Evolutionary conservation across 2,797 vertebrate genomes (phyloP).

Genomic region (Poliocrania exsul): DNA sequence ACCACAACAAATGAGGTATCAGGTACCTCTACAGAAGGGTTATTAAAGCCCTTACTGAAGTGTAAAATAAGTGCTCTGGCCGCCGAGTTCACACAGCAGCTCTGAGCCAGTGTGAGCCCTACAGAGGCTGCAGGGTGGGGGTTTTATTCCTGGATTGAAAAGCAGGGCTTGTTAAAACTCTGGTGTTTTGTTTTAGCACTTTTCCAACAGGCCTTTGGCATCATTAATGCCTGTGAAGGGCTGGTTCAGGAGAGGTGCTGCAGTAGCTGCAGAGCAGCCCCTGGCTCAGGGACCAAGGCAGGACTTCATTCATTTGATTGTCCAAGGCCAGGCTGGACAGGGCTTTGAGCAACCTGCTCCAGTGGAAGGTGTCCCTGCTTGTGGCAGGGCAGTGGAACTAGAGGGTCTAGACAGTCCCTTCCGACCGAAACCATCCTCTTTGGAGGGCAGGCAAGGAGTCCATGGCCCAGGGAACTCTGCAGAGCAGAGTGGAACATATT

Average conservation of each 20-base stretch:
- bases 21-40: background rate
- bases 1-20: background rate
- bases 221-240: background rate
- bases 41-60: background rate
- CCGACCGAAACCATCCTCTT: background rate
- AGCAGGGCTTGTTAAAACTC: background rate
- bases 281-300: background rate
- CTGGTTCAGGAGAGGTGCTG: rapidly evolving
- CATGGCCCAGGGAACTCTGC: rapidly evolving
- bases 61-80: background rate
- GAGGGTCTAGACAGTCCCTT: background rate
- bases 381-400: background rate
- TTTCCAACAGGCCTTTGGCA: background rate
- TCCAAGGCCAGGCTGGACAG: background rate
- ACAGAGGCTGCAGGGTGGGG: background rate
- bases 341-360: background rate
- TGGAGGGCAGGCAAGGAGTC: background rate
- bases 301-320: background rate
- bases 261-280: background rate
- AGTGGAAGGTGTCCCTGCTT: background rate
- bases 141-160: background rate
- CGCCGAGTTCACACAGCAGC: background rate
- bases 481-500: background rate
- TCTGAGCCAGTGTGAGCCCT: background rate
- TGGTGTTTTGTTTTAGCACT: background rate